A percentile compares a stretch with the other conserved stretches of the same genome.
Evolutionary conservation across 35 echinoderm and acorn worm species (phyloP).

Genomic region (Nesometra sesokonis): DNA sequence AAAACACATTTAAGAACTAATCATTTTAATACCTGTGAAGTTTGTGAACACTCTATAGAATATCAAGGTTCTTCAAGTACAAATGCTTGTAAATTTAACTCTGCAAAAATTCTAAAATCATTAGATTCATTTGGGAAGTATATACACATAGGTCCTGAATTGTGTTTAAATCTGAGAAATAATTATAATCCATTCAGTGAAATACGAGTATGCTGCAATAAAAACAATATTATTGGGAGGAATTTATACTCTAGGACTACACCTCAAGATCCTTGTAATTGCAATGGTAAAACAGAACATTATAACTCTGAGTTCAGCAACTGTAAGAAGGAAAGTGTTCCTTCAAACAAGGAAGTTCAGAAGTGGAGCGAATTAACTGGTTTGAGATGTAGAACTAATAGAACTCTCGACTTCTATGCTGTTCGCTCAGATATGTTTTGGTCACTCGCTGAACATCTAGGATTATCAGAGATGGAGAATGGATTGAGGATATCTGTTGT

Average conservation of each 20-base stretch:
- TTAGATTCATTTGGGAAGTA: background rate
- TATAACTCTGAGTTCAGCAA: no score
- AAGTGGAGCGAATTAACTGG: constrained; percentile 26
- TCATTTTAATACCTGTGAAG: constrained; percentile 50
- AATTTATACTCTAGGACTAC: no score
- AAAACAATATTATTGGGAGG: no score
- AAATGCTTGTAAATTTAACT: background rate
- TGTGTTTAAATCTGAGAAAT: background rate
- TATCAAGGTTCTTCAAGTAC: background rate
- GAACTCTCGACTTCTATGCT: constrained; percentile 72
- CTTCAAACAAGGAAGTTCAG: background rate
- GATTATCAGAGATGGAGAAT: constrained; percentile 4
- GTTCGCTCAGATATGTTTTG: constrained; percentile 57
- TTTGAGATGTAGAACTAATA: constrained; percentile 63
- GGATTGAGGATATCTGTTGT: background rate
- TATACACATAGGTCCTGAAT: background rate
- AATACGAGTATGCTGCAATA: background rate
- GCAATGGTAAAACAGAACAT: no score
- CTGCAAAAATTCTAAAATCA: background rate
- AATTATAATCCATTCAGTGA: background rate
- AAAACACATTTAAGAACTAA: constrained; percentile 10
- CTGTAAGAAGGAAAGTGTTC: no score
- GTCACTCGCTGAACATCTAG: constrained; percentile 47
- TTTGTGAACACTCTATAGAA: constrained; percentile 52
- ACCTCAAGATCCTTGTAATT: no score